Percentiles rank a stretch among this genome's conserved stretches.
These are phyloP conservation scores for Takifugu rubripes DNA, from an alignment of 2,797 vertebrate species.

Conservation along the genomic window DNA sequence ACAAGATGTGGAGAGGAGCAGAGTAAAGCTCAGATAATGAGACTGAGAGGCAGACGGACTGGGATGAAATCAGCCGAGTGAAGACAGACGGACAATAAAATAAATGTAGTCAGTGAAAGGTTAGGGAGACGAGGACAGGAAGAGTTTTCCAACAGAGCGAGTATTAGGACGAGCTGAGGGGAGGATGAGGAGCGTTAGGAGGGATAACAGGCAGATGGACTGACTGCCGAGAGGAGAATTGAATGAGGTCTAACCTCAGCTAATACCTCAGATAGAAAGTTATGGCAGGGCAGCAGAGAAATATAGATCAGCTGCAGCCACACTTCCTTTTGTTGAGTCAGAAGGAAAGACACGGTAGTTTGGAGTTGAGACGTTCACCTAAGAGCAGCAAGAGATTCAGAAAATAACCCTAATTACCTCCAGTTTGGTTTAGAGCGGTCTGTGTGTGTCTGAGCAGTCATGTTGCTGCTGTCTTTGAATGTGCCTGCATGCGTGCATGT, in stretches of 20 bases:
- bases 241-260: conserved; percentile 62
- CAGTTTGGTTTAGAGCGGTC: background rate
- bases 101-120: conserved; percentile 16
- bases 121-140: conserved; percentile 32
- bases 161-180: conserved; percentile 52
- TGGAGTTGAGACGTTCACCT: conserved; percentile 19
- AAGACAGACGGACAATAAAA: conserved; percentile 45
- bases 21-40: conserved; percentile 53
- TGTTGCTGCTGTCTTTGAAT: conserved; percentile 5
- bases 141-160: conserved; percentile 49
- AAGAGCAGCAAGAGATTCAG: conserved; percentile 9
- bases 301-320: conserved; percentile 52
- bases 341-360: conserved; percentile 39
- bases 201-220: conserved; percentile 66
- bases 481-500: conserved; percentile 13
- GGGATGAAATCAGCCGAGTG: conserved; percentile 15
- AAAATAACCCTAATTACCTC: conserved; percentile 20
- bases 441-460: background rate
- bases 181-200: conserved; percentile 62
- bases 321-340: conserved; percentile 51
- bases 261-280: conserved; percentile 61
- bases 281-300: conserved; percentile 65
- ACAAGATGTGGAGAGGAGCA: conserved; percentile 24
- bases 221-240: conserved; percentile 65
- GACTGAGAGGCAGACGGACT: conserved; percentile 25